Evolutionary conservation across 1,140 invertebrate genomes (phyloP), one percentile per base, ranked within the genome.

Genomic region (Zaprionus lachaisei): DNA sequence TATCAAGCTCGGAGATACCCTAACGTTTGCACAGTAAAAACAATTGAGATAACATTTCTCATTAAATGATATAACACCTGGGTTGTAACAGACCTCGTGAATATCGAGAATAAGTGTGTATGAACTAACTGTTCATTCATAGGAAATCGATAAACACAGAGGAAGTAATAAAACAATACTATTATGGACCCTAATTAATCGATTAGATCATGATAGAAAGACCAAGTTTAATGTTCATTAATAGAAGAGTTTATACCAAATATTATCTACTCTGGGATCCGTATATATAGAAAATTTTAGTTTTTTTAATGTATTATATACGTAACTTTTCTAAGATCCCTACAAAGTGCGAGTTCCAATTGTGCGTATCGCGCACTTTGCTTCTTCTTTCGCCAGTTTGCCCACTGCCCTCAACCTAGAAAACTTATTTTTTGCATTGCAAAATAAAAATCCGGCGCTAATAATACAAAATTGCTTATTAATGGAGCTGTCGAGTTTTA

Each of bases 401-500:
- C 41, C 7, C 41, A n/a, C 64, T 49, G 2, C 6, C 11, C 34
- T 9, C 24, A 24, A 5, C 22, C 20, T 17, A 41, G 38, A 7
- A 4, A 20, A 0, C 34, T 12, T n/a, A 22, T n/a, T 9, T 17
- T 55, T 15, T 26, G 20, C 15, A 20, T 6, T 2, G 31, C 49
- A 65, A 22, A 41, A 37, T 9, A 49, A 49, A 86, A 87, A 86
- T 89, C 83, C 83, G 86, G 68, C 84, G 80, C 71, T 87, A 89
- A 87, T 87, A 76, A 84, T 79, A 84, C 64, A 90, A 90, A 89
- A 87, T 84, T 74, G 81, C 84, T 56, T 73, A 70, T 84, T 89
- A 89, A 89, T 90, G 72, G 69, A 72, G 55, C 69, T 81, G 41
- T 75, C 31, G 28, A 87, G 68, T 70, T 80, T 75, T 65, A 79